Conservation (phyloP, 1,140 invertebrate genomes). For the Paralvinella palmiformis region DNA sequence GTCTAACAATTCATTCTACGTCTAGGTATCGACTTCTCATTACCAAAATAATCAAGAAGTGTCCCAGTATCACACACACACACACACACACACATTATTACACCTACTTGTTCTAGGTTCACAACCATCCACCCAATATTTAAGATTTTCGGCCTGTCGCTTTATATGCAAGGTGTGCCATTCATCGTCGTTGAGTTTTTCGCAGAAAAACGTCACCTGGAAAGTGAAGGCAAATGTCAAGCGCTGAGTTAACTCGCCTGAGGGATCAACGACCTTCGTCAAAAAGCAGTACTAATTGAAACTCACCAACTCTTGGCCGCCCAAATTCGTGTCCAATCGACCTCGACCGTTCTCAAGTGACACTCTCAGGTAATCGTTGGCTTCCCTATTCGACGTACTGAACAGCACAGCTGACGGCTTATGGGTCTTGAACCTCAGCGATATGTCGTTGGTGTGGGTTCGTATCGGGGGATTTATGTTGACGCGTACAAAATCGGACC, state of each 20-base stretch:
- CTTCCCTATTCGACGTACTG: slow-evolving; percentile 24
- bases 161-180: slow-evolving; percentile 45
- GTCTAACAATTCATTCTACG: too few relatives aligned
- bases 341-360: slow-evolving; percentile 29
- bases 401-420: slow-evolving; percentile 33
- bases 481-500: slow-evolving; percentile 18
- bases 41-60: too few relatives aligned
- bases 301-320: slow-evolving; percentile 30
- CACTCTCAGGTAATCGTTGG: slow-evolving; percentile 26
- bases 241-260: too few relatives aligned
- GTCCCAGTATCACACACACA: too few relatives aligned
- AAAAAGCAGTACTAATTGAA: too few relatives aligned
- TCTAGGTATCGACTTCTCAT: too few relatives aligned
- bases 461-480: slow-evolving; percentile 15
- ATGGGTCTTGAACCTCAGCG: slow-evolving; percentile 36
- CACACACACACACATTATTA: too few relatives aligned
- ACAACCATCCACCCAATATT: slow-evolving; percentile 38
- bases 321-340: slow-evolving; percentile 33
- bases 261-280: too few relatives aligned
- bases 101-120: slow-evolving; percentile 20
- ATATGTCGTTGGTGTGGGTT: slow-evolving; percentile 38
- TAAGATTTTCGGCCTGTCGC: slow-evolving; percentile 35
- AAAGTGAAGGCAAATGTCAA: too few relatives aligned
- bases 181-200: slow-evolving; percentile 36
- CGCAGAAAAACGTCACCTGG: not conserved